Evolutionary conservation across 2,113 vertebrate species (phyloP).

Genomic region (Falcunculus frontatus): DNA sequence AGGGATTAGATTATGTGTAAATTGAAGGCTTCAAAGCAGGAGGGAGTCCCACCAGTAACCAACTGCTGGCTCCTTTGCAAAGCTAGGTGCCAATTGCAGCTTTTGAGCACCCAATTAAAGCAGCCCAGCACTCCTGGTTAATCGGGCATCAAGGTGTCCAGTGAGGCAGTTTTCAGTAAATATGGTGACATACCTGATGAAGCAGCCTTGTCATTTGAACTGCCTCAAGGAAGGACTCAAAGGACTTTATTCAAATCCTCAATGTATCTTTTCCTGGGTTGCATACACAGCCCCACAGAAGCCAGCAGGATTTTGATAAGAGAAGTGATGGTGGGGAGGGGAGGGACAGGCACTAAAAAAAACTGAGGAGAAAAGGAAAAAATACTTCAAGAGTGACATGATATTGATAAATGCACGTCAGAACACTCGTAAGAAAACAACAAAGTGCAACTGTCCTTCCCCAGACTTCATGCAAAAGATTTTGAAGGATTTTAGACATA

Average conservation of each 20-base stretch:
- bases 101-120: neutral
- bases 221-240: neutral
- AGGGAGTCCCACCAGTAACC: neutral
- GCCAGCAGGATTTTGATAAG: rapidly evolving
- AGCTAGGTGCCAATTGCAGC: neutral
- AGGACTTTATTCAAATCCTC: neutral
- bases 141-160: neutral
- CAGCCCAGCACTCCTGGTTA: neutral
- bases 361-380: neutral
- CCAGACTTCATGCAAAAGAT: neutral
- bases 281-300: neutral
- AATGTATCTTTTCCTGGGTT: neutral
- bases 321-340: too few relatives aligned
- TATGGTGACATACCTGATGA: neutral
- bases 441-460: rapidly evolving
- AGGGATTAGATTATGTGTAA: neutral
- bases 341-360: neutral
- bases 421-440: neutral
- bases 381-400: neutral
- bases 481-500: neutral
- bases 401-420: neutral
- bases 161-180: neutral
- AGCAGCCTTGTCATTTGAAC: neutral
- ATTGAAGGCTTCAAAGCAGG: neutral
- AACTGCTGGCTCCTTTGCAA: neutral